A percentile compares a stretch with the other conserved stretches of the same genome.
Conservation (phyloP, 2,888 invertebrate genomes). For the Mycogona germanica region DNA sequence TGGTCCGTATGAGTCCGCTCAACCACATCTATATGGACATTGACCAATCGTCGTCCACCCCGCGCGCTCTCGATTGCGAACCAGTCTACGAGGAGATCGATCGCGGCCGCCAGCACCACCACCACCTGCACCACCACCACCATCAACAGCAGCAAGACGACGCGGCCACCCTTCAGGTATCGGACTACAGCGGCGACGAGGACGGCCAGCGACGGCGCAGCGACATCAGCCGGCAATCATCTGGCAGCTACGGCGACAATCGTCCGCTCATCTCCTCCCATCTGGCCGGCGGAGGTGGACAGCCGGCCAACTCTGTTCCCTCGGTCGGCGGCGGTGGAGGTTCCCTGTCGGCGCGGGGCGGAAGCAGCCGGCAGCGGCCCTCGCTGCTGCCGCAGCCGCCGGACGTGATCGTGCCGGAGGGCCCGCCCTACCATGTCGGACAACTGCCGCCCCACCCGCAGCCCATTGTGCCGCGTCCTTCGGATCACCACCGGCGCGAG, state of each 20-base stretch:
- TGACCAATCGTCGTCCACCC: too few relatives aligned
- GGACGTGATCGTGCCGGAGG: not conserved
- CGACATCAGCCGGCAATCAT: constrained; percentile 54
- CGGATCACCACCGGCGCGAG: constrained; percentile 27
- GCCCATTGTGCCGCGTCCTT: constrained; percentile 33
- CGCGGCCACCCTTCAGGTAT: constrained; percentile 56
- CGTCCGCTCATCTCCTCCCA: constrained; percentile 52
- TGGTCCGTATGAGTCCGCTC: constrained; percentile 43
- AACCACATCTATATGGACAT: constrained; percentile 71
- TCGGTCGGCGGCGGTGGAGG: constrained; percentile 27
- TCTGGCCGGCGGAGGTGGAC: constrained; percentile 1
- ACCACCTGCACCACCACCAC: too few relatives aligned
- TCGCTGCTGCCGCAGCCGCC: constrained; percentile 1
- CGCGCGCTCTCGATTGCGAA: constrained; percentile 47
- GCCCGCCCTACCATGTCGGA: constrained; percentile 11
- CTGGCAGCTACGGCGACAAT: constrained; percentile 66
- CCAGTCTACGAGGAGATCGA: constrained; percentile 74
- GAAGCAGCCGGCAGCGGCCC: not conserved
- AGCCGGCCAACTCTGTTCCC: constrained; percentile 42
- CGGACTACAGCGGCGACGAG: constrained; percentile 67
- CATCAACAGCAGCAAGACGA: too few relatives aligned
- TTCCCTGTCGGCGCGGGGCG: not conserved
- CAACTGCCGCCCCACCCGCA: constrained; percentile 28
- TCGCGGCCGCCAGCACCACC: constrained; percentile 43
- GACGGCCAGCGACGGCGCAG: constrained; percentile 60